Percentiles rank a stretch among this genome's conserved stretches.
Evolutionary conservation across 2,888 invertebrate species (phyloP).

Genomic region (Drosophila neonasuta): DNA sequence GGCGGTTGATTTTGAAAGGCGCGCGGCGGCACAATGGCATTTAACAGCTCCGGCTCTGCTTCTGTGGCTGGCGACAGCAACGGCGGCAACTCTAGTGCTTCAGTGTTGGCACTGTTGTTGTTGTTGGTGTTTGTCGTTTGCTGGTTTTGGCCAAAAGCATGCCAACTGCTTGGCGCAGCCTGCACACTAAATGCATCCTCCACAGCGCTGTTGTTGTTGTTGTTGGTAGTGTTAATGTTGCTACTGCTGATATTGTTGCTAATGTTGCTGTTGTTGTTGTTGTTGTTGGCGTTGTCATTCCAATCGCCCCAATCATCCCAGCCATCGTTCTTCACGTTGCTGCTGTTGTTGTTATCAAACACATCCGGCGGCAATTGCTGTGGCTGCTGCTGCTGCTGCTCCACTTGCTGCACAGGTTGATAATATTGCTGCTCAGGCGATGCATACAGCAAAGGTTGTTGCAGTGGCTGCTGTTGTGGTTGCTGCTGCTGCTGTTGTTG

Average conservation of each 20-base stretch:
- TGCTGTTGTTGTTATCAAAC: constrained; percentile 61
- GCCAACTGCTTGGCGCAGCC: constrained; percentile 73
- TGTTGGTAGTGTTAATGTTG: constrained; percentile 38
- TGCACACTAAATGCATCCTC: constrained; percentile 85
- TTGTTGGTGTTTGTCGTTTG: constrained; percentile 8
- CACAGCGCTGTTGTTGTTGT: constrained; percentile 81
- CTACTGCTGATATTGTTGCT: constrained; percentile 37
- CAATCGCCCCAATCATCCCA: constrained; percentile 81
- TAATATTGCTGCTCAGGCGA: constrained; percentile 30
- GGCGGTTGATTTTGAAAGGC: constrained; percentile 59
- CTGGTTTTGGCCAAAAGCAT: constrained; percentile 47
- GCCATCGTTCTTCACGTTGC: constrained; percentile 64
- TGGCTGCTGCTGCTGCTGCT: constrained; percentile 41
- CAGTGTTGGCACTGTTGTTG: constrained; percentile 24
- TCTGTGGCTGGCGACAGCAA: constrained; percentile 37
- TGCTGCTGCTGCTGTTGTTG: constrained; percentile 20
- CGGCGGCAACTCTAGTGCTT: constrained; percentile 41
- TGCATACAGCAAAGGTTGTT: constrained; percentile 22
- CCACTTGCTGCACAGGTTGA: constrained; percentile 34
- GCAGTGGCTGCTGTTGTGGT: constrained; percentile 26
- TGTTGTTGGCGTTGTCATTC: constrained; percentile 71
- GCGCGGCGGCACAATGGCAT: constrained; percentile 66
- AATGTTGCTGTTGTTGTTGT: constrained; percentile 31
- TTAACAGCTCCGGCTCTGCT: constrained; percentile 47
- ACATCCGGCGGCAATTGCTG: constrained; percentile 40